Base-by-base conservation (phyloP, 92 coral and sea anemone genomes). In the Epizoanthus ramosus region DNA sequence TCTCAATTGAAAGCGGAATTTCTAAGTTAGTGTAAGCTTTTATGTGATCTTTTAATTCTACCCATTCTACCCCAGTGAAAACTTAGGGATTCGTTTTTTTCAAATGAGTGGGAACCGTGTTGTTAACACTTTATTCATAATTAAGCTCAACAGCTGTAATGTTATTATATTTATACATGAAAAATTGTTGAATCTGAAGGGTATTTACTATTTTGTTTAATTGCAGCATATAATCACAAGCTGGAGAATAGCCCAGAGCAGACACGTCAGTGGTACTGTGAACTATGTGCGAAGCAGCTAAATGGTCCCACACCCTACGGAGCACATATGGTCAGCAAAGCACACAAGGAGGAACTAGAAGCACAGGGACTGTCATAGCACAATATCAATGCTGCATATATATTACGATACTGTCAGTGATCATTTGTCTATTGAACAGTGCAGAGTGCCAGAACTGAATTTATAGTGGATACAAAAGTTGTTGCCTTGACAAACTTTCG, bases 261-360 rank as follows among this genome's bases (percentile, higher is more conserved):
- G 52, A 53, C 81, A 13, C 68, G 63, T 28, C 86, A 84, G 8
- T 96, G 81, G 80, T 92, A 86, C 89, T 96, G 99, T 83, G 95
- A 92, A 64, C 21, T 94, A 18, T 96, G 99, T 64, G 92, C 80
- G 84, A 96, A 96, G 68, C 89, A 89, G 70, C 87, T 96, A 12
- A 96, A 96, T 87, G 99, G 99, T 14, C 91, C 94, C 13, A 90
- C 90, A 84, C 99, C 99, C 7, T 96, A 94, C 70, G 88, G 92
- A 68, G 96, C 97, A 16, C 99, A 96, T 67, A 86, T 96, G 80
- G 94, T 92, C 67, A 97, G 99, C 87, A 92, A 89, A 60, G 99
- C 93, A 50, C 99, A 97, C 81, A 92, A 92, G 68, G 98, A 97
- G 39, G 99, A 97, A 63, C 85, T 97, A 21, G 95, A 74, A 35